Evolutionary conservation across 2,797 vertebrate species (phyloP).

Genomic region (Acrocephalus scirpaceus): DNA sequence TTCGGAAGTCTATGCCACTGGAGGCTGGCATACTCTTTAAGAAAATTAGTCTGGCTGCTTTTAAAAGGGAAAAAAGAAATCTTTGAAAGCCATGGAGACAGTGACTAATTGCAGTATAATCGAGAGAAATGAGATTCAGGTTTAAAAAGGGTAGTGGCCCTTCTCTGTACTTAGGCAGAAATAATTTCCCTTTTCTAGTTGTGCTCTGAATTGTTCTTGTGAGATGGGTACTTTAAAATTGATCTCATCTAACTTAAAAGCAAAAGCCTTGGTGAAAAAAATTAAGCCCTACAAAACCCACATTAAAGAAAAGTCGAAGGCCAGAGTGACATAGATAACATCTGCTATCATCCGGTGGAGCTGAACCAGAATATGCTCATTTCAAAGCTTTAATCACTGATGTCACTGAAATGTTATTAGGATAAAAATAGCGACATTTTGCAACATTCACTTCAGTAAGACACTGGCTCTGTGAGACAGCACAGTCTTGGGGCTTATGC

Average conservation of each 20-base stretch:
- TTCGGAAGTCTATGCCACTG: background rate
- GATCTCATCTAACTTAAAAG: constrained; percentile 5
- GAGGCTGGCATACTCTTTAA: background rate
- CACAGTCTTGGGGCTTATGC: background rate
- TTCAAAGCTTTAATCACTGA: constrained; percentile 13
- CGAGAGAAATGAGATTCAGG: background rate
- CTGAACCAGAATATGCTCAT: background rate
- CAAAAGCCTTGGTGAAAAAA: background rate
- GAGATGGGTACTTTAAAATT: background rate
- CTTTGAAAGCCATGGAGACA: constrained; percentile 4
- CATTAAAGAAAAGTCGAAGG: constrained; percentile 12
- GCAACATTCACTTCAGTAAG: background rate
- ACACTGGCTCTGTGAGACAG: background rate
- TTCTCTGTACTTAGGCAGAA: background rate
- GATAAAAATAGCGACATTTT: background rate
- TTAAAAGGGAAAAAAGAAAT: background rate
- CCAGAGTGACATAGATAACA: background rate
- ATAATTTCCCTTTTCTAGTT: constrained; percentile 5
- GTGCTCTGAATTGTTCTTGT: background rate
- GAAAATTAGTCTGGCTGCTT: constrained; percentile 23
- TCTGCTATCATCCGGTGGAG: background rate
- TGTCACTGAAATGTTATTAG: background rate
- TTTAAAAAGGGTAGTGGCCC: background rate
- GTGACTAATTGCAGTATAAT: constrained; percentile 28
- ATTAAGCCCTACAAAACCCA: background rate